Percentiles rank a stretch among this genome's conserved stretches.
Conservation (phyloP, 1,140 invertebrate genomes). For the Drosophila tani region DNA sequence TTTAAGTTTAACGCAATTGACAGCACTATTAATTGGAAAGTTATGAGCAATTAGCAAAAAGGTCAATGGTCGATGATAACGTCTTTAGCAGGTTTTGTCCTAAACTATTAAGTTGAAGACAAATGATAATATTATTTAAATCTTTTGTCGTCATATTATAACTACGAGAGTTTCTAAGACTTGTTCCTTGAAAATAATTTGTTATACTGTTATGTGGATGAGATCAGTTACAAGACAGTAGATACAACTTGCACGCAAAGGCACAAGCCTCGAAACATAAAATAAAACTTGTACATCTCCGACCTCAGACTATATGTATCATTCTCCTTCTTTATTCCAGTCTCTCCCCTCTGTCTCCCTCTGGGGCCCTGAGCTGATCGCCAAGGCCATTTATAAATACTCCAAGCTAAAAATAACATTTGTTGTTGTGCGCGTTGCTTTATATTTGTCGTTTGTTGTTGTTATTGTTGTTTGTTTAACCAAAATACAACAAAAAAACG, state of each 20-base stretch:
- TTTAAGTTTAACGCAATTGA: constrained; percentile 3
- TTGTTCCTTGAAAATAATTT: not conserved
- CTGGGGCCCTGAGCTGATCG: constrained; percentile 24
- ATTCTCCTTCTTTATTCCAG: constrained; percentile 2
- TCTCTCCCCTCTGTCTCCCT: not conserved
- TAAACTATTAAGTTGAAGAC: too few relatives aligned
- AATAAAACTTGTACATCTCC: constrained; percentile 7
- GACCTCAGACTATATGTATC: constrained; percentile 5
- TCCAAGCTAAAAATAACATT: constrained; percentile 73
- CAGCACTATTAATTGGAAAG: not conserved
- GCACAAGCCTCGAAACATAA: not conserved
- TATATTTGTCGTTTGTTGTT: constrained; percentile 18
- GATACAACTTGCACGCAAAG: not conserved
- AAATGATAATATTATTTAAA: too few relatives aligned
- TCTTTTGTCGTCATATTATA: too few relatives aligned
- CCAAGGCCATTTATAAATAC: constrained; percentile 84
- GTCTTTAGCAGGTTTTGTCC: too few relatives aligned
- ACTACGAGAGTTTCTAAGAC: not conserved
- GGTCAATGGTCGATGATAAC: too few relatives aligned
- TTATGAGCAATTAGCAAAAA: too few relatives aligned
- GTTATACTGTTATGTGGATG: not conserved
- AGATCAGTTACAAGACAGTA: not conserved
- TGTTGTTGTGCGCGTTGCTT: constrained; percentile 38
- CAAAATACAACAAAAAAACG: constrained; percentile 41
- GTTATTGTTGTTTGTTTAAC: constrained; percentile 28